These are phyloP conservation scores for Anneissia japonica DNA, from an alignment of 35 echinoderm and acorn worm species.

Conservation along the genomic window DNA sequence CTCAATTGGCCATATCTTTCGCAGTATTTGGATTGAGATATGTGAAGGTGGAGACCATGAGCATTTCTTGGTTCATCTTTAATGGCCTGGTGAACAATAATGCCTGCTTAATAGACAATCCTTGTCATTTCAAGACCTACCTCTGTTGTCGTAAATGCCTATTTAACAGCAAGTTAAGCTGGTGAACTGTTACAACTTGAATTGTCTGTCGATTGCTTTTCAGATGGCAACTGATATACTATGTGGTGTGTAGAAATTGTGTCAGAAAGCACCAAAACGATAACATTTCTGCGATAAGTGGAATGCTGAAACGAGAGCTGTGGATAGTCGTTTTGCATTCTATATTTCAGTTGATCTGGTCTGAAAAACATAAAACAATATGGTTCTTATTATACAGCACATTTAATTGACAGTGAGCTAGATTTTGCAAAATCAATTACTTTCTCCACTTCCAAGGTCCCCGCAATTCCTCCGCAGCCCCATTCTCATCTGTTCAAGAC, in stretches of 20 bases:
- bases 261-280: not conserved
- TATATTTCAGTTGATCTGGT: not conserved
- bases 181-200: not conserved
- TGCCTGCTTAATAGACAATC: constrained; percentile 5
- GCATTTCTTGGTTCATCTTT: constrained; percentile 6
- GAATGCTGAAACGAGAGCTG: constrained; percentile 8
- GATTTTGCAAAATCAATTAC: too few species aligned
- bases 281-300: not conserved
- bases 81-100: constrained; percentile 1
- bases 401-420: too few species aligned
- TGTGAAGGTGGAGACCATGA: constrained; percentile 26
- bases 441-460: too few species aligned
- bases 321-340: constrained; percentile 3
- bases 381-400: too few species aligned
- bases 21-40: constrained; percentile 18
- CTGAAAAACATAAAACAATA: too few species aligned
- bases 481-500: too few species aligned
- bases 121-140: not conserved
- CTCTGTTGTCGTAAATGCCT: not conserved
- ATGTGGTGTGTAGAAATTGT: constrained; percentile 4
- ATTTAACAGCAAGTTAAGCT: not conserved
- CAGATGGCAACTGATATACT: not conserved
- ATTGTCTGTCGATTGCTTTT: not conserved
- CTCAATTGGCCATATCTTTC: constrained; percentile 6
- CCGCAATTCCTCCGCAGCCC: too few species aligned